Evolutionary conservation across 2,797 vertebrate species (phyloP).

Genomic region (Gambelia wislizenii): DNA sequence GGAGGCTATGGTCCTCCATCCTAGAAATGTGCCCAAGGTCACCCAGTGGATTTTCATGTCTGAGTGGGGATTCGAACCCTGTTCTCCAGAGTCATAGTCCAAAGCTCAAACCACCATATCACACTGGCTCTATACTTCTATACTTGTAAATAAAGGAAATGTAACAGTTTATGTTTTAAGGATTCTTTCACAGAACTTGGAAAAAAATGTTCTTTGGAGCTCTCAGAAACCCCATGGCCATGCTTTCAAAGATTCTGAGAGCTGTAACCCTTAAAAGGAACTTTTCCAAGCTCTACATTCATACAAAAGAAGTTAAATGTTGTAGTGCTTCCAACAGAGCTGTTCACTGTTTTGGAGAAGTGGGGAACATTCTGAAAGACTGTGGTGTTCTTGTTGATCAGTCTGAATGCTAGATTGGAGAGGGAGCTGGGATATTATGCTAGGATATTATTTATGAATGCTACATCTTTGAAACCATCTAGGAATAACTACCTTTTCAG

Average conservation of each 20-base stretch:
- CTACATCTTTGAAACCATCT: slow-evolving; percentile 51
- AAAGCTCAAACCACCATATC: too few species aligned
- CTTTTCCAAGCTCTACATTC: too few species aligned
- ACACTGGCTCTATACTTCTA: not conserved
- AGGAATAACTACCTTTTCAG: slow-evolving; percentile 65
- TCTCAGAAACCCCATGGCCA: too few species aligned
- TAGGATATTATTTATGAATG: slow-evolving; percentile 5
- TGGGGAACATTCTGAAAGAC: not conserved
- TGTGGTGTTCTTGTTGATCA: not conserved
- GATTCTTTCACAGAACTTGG: not conserved
- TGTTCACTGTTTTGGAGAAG: not conserved
- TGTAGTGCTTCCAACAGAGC: not conserved
- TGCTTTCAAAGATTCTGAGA: too few species aligned
- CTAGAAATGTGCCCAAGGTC: too few species aligned
- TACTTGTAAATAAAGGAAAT: not conserved
- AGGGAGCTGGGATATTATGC: not conserved
- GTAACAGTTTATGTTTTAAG: not conserved
- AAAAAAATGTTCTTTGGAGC: not conserved
- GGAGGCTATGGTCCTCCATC: too few species aligned
- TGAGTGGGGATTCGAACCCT: too few species aligned
- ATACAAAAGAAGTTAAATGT: not conserved
- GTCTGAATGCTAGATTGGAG: not conserved
- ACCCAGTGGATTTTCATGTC: too few species aligned
- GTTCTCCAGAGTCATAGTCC: too few species aligned
- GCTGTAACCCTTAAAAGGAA: too few species aligned